Evolutionary conservation across 2,888 invertebrate species (phyloP).

Genomic region (Chymomyza caudatula): DNA sequence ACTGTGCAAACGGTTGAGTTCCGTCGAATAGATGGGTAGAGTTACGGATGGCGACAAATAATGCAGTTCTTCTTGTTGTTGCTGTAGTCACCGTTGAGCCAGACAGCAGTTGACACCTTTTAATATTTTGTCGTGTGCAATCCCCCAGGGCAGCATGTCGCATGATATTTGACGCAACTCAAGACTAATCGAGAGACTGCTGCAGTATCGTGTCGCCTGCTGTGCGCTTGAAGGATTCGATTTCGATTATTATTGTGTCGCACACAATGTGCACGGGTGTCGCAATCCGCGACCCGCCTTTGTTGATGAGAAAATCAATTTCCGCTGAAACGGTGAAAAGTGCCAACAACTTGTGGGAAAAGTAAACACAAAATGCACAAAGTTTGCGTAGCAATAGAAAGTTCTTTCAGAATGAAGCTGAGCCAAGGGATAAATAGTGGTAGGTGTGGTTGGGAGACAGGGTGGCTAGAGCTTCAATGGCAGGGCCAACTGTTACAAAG

Average conservation of each 20-base stretch:
- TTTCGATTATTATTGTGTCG: slow-evolving; percentile 67
- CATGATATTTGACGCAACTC: slow-evolving; percentile 23
- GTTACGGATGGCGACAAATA: slow-evolving; percentile 18
- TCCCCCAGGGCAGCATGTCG: slow-evolving; percentile 12
- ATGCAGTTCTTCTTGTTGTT: slow-evolving; percentile 11
- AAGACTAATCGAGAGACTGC: slow-evolving; percentile 43
- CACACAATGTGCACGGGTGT: slow-evolving; percentile 53
- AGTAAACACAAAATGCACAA: slow-evolving; percentile 54
- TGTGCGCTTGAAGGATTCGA: slow-evolving; percentile 51
- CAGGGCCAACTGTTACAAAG: slow-evolving; percentile 37
- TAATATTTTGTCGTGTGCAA: slow-evolving; percentile 33
- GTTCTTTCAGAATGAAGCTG: neutral
- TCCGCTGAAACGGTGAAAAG: slow-evolving; percentile 40
- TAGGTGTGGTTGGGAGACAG: neutral
- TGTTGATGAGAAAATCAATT: slow-evolving; percentile 51
- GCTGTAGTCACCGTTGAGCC: slow-evolving; percentile 26
- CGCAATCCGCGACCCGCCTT: slow-evolving; percentile 4
- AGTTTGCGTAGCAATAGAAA: slow-evolving; percentile 47
- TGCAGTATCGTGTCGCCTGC: slow-evolving; percentile 1
- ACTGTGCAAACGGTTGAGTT: slow-evolving; percentile 23
- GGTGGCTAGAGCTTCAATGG: slow-evolving; percentile 1
- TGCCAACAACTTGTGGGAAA: slow-evolving; percentile 37
- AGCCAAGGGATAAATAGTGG: neutral
- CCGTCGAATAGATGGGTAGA: slow-evolving; percentile 21
- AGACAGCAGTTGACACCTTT: slow-evolving; percentile 62